phyloP scores from a whole-genome alignment of 2,888 invertebrate species.

The Pyralis farinalis region DNA sequence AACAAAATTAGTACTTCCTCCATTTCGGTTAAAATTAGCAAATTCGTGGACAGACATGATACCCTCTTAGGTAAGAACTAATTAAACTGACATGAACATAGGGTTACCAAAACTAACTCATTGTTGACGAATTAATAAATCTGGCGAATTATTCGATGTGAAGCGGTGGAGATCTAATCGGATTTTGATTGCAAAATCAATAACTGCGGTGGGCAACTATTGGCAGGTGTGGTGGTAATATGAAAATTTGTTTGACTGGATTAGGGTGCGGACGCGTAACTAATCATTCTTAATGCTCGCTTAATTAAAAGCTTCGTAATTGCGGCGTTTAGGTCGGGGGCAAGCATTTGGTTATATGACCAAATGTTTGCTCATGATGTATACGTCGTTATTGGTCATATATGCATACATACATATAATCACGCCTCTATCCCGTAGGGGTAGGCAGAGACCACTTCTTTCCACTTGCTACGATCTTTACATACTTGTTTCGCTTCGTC shows the following conservation, averaged over 20 bases:
- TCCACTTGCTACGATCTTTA: too few relatives aligned
- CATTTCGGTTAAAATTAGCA: too few relatives aligned
- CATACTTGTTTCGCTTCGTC: too few relatives aligned
- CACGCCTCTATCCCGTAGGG: too few relatives aligned
- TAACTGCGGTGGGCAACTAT: constrained; percentile 54
- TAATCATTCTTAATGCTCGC: constrained; percentile 44
- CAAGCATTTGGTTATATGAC: too few relatives aligned
- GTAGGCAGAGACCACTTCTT: too few relatives aligned
- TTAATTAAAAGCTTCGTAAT: constrained; percentile 36
- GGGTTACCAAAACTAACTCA: background rate
- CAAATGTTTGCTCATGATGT: too few relatives aligned
- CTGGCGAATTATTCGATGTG: constrained; percentile 33
- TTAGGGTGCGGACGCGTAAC: constrained; percentile 46
- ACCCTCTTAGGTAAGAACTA: background rate
- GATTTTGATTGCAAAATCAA: constrained; percentile 75
- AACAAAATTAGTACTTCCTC: too few relatives aligned
- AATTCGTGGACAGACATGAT: too few relatives aligned
- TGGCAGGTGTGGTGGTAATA: constrained; percentile 51
- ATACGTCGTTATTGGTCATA: too few relatives aligned
- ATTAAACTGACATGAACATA: background rate
- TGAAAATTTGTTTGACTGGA: constrained; percentile 52
- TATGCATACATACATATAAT: too few relatives aligned
- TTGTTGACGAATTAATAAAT: constrained; percentile 37
- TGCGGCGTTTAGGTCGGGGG: constrained; percentile 5
- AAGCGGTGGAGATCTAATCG: constrained; percentile 51